Conservation (phyloP, 2,113 vertebrate genomes). For the Nycticryphes semicollaris region DNA sequence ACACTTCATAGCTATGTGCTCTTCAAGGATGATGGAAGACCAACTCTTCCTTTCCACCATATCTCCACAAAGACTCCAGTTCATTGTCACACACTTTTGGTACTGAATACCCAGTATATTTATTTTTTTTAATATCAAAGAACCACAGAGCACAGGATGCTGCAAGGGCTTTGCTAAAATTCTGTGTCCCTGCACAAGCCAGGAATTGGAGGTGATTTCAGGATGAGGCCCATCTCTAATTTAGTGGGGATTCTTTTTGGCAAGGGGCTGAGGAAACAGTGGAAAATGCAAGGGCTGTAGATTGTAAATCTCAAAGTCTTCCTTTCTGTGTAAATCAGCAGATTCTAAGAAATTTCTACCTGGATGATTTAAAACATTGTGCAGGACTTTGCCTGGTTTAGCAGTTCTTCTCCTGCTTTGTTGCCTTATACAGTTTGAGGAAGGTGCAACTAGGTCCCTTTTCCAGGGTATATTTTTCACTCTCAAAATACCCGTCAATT, state of each 20-base stretch:
- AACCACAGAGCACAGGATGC: background rate
- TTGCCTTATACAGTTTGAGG: background rate
- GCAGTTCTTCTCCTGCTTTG: background rate
- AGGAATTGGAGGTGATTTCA: background rate
- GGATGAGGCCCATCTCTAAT: background rate
- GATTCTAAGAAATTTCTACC: background rate
- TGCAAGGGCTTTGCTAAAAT: background rate
- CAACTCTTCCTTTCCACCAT: background rate
- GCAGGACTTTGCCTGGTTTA: background rate
- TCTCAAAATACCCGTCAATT: background rate
- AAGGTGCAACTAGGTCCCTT: background rate
- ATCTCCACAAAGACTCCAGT: background rate
- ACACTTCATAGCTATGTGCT: background rate
- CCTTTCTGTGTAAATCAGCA: background rate
- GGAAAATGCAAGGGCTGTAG: background rate
- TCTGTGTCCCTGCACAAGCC: background rate
- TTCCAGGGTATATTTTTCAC: background rate
- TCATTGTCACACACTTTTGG: background rate
- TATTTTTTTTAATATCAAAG: background rate
- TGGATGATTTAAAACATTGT: background rate
- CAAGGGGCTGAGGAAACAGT: background rate
- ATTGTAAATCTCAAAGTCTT: background rate
- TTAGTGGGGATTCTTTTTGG: background rate
- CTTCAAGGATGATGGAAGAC: background rate
- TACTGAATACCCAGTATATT: background rate